Percentiles rank a stretch among this genome's conserved stretches.
These are phyloP conservation scores for Melanophora roralis DNA, from an alignment of 2,888 invertebrate genomes.

Conservation along the genomic window DNA sequence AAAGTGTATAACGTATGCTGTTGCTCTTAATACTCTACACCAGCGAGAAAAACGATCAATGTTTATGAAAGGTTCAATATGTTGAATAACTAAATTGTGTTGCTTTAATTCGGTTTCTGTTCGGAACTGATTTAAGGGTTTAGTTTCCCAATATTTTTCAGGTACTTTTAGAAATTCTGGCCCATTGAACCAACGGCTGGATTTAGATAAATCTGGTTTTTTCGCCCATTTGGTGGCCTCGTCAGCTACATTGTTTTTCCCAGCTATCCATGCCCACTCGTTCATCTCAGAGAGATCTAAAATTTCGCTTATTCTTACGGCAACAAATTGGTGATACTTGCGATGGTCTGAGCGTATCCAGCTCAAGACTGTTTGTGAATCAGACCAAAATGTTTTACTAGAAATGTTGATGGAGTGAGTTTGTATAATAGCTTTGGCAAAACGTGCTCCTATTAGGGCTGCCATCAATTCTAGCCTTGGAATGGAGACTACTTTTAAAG, in stretches of 20 bases:
- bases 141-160: too few relatives aligned
- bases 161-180: background rate
- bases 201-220: background rate
- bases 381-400: too few relatives aligned
- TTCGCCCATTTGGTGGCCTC: background rate
- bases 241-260: background rate
- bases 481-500: too few relatives aligned
- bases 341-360: conserved; percentile 12
- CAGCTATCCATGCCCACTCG: background rate
- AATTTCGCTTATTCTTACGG: conserved; percentile 4
- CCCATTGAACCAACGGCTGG: background rate
- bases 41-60: background rate
- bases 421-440: background rate
- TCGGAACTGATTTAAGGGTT: background rate
- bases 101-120: background rate
- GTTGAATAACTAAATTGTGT: background rate
- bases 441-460: background rate
- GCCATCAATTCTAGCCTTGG: too few relatives aligned
- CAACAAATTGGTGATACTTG: conserved; percentile 20
- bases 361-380: background rate
- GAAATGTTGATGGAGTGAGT: too few relatives aligned
- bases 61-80: background rate
- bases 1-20: background rate
- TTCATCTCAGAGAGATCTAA: background rate
- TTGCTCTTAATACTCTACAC: background rate